Base-by-base conservation (phyloP, 2,113 vertebrate species). In the Caranx melampygus region DNA sequence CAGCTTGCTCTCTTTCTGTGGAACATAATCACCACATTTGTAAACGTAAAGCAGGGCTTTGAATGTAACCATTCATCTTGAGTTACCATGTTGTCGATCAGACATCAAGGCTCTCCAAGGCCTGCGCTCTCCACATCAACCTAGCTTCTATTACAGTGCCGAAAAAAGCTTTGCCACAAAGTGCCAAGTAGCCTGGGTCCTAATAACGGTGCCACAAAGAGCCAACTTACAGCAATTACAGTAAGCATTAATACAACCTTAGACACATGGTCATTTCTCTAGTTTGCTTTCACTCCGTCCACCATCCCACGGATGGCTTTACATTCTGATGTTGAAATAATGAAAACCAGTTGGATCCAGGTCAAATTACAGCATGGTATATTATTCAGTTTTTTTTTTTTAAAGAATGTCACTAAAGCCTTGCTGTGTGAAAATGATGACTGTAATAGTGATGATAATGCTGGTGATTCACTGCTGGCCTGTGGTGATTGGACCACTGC, bases 1-100 rank as follows among this genome's bases (percentile, higher is more conserved):
- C 89, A 90, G 86, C 84, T 91, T 86, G 85, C 85, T 89, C 89
- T 89, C 88, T 89, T 88, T 54, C 85, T 79, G 82, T 80, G 85
- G 84, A 84, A 78, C 81, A 91, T 80, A 91, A 91, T 89, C 88
- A 87, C 40, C 63, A 64, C 87, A 91, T 87, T 91, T 87, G 72
- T 78, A 75, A 88, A 90, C 42, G 42, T 91, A 87, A 88, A 91
- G 84, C 84, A 81, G 69, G 57, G 79, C 63, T 82, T 68, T 89
- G 69, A 92, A 92, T 88, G 55, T 61, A 62, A 68, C 77, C 80
- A 89, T 93, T 93, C 86, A 91, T 82, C 82, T 87, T 85, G 72
- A 77, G 81, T 89, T 87, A 82, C 73, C 70, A 64, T 80, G 80
- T 82, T 87, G 83, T 87, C 77, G 52, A 82, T 88, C 79, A 78